Evolutionary conservation across 2,797 vertebrate species (phyloP), one percentile per base, ranked within the genome.

Genomic region (Poeciliopsis gracilis): DNA sequence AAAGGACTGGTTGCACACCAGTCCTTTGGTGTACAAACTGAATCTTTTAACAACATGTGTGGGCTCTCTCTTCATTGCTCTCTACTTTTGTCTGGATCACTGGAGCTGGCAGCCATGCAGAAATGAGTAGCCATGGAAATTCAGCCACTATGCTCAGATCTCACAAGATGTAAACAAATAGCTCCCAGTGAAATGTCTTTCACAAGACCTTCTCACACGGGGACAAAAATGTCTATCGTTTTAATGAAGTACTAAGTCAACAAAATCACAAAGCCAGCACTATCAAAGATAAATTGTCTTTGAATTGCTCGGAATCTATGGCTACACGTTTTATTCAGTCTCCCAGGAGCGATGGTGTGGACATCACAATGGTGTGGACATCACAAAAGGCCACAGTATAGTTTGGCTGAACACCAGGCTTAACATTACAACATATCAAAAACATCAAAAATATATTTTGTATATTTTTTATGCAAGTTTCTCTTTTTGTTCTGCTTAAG

Each of bases 91-190:
- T 85, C 6, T 38, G 59, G 28, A 63, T 67, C 45, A 45, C 72
- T 61, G 79, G 6, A 78, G 69, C 75, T 85, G 84, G 76, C 77
- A 72, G 77, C 45, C 16, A 13, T 23, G 45, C 67, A 76, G 36
- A 49, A 73, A 49, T 47, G 61, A 76, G 66, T 84, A 28, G 75
- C 47, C 79, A 78, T 82, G 80, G 77, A 81, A 84, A 90, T 75
- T 57, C 18, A n/a, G n/a, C 18, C 1, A 1, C n/a, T 55, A 49
- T 38, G 67, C 63, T 79, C 67, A 84, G 61, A 74, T 72, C 43
- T 33, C 45, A 70, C 38, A 36, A n/a, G 0, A 59, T 49, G 16
- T 38, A 73, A 80, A 73, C 43, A 77, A n/a, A 67, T 3, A 10
- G 3, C 43, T 77, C 33, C 75, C 43, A 43, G 57, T 61, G 4